Percentiles rank a stretch among this genome's conserved stretches.
Evolutionary conservation across 2,113 vertebrate genomes (phyloP).

Genomic region (Triplophysa tibetana): DNA sequence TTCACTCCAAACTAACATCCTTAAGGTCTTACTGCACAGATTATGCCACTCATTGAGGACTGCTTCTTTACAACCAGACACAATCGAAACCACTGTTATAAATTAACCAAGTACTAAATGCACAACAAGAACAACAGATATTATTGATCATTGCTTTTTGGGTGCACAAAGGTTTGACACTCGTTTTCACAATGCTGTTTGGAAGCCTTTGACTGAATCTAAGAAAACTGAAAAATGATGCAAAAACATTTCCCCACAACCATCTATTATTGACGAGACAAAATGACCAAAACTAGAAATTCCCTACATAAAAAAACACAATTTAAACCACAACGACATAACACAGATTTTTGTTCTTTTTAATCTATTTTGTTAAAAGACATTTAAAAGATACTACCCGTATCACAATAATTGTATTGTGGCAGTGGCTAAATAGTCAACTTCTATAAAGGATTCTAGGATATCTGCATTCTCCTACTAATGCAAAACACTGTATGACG

Average conservation of each 20-base stretch:
- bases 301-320: background rate
- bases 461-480: no score
- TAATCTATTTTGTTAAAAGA: background rate
- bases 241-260: background rate
- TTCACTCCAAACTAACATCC: background rate
- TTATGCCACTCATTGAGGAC: background rate
- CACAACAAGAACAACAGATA: background rate
- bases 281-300: constrained; percentile 6
- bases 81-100: background rate
- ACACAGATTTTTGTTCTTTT: background rate
- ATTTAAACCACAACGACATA: background rate
- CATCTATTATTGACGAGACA: constrained; percentile 6
- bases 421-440: no score
- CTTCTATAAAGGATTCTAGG: no score
- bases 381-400: background rate
- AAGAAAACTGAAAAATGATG: constrained; percentile 20
- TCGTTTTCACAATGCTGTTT: background rate
- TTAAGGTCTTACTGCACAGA: background rate
- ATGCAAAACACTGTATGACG: no score
- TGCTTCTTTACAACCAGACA: background rate
- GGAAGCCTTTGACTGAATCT: constrained; percentile 1
- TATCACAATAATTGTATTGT: background rate
- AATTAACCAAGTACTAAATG: background rate
- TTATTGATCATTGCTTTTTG: background rate
- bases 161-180: background rate